These are phyloP conservation scores for Ischnus inquisitorius DNA, from an alignment of 2,888 invertebrate genomes.

Conservation along the genomic window DNA sequence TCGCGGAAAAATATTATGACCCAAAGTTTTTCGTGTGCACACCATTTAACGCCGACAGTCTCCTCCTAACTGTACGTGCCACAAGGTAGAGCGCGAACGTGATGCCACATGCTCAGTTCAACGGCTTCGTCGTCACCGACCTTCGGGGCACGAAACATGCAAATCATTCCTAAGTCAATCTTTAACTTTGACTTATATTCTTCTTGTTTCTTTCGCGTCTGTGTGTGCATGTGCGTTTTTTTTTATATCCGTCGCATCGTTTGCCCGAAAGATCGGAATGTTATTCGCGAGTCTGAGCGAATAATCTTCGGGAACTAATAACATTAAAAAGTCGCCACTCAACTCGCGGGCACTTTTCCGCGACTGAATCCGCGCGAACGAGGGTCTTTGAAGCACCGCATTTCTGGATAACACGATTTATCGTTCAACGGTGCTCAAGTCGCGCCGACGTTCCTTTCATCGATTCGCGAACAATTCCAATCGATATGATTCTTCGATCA, in stretches of 20 bases:
- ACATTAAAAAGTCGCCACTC: background rate
- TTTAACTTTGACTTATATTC: background rate
- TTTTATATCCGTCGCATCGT: background rate
- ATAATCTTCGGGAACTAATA: background rate
- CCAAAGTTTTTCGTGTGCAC: constrained; percentile 72
- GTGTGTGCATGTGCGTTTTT: too few relatives aligned
- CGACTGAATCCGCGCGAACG: background rate
- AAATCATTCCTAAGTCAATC: background rate
- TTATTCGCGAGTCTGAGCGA: background rate
- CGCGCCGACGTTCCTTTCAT: background rate
- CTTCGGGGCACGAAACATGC: constrained; percentile 11
- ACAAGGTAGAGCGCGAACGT: background rate
- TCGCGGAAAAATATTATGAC: constrained; percentile 53
- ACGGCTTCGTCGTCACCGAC: constrained; percentile 43
- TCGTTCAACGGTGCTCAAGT: background rate
- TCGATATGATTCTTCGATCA: constrained; percentile 2
- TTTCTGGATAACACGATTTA: background rate
- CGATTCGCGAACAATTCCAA: background rate
- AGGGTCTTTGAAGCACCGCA: background rate
- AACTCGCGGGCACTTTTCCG: background rate
- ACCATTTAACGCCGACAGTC: constrained; percentile 71
- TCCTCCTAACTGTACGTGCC: constrained; percentile 67
- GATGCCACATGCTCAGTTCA: constrained; percentile 46
- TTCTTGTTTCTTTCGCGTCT: background rate
- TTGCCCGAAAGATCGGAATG: background rate